Conservation (phyloP, 1,140 invertebrate species). For the Proctacanthus coquilletti region DNA sequence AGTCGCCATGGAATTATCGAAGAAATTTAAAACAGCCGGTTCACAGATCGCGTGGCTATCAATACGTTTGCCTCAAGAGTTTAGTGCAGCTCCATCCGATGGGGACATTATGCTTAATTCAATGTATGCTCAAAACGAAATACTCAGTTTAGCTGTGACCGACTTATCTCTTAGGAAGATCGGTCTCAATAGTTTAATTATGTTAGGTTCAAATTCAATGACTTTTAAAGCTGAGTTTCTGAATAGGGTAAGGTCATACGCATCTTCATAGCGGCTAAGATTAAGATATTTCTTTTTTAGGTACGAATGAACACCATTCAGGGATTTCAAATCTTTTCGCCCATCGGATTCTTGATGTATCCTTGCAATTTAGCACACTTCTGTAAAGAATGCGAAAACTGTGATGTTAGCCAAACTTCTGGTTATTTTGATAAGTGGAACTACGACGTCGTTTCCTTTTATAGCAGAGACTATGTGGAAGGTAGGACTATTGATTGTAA, state of each 20-base stretch:
- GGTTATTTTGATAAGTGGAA: conserved; percentile 65
- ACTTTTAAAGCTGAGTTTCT: conserved; percentile 64
- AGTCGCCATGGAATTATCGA: conserved; percentile 40
- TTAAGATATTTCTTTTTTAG: conserved; percentile 37
- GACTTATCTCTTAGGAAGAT: conserved; percentile 59
- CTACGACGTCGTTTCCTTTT: conserved; percentile 63
- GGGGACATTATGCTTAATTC: conserved; percentile 20
- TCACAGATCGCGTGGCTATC: conserved; percentile 55
- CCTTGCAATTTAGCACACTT: conserved; percentile 37
- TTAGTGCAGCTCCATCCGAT: conserved; percentile 16
- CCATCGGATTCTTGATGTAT: conserved; percentile 67
- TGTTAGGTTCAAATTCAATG: conserved; percentile 46
- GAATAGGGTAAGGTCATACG: conserved; percentile 49
- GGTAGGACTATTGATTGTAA: too few relatives aligned
- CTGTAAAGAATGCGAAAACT: conserved; percentile 35
- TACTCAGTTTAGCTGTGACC: conserved; percentile 48
- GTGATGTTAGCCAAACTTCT: conserved; percentile 59
- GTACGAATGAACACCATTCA: conserved; percentile 74
- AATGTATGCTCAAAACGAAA: conserved; percentile 24
- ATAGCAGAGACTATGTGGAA: conserved; percentile 59
- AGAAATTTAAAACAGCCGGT: conserved; percentile 51
- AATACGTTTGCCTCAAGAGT: conserved; percentile 38
- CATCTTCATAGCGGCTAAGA: too few relatives aligned
- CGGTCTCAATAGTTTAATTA: conserved; percentile 47
- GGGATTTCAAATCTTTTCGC: conserved; percentile 63